Evolutionary conservation across 1,140 invertebrate species (phyloP).

Genomic region (Lasioglossum baleicum): DNA sequence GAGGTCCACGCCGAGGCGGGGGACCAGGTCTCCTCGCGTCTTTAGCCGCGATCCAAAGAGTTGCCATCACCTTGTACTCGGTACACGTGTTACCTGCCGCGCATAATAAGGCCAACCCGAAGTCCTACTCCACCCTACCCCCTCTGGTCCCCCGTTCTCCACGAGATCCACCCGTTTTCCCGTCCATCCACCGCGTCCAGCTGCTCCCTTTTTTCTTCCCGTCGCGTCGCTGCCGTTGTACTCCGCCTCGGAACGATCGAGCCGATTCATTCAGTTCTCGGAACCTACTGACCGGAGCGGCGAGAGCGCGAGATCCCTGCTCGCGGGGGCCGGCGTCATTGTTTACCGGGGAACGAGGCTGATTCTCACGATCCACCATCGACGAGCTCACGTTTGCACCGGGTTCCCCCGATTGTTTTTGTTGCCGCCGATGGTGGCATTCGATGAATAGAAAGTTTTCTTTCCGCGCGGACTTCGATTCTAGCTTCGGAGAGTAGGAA

Average conservation of each 20-base stretch:
- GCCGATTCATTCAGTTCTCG: conserved; percentile 52
- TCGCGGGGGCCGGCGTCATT: conserved; percentile 6
- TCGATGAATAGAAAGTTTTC: conserved; percentile 6
- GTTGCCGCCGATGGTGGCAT: too few species aligned
- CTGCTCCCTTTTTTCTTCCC: not conserved
- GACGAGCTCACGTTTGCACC: not conserved
- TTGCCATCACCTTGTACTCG: conserved; percentile 51
- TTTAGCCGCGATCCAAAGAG: conserved; percentile 41
- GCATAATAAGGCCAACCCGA: conserved; percentile 55
- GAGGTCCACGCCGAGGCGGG: too few species aligned
- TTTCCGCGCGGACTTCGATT: not conserved
- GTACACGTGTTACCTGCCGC: conserved; percentile 61
- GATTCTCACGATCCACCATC: conserved; percentile 19
- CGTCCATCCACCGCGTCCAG: not conserved
- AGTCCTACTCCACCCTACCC: conserved; percentile 8
- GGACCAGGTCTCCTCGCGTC: conserved; percentile 4
- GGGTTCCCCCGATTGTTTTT: not conserved
- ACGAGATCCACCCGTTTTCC: not conserved
- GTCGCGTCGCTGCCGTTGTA: too few species aligned
- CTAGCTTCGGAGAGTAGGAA: not conserved
- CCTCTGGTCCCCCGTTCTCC: not conserved
- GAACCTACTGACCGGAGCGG: conserved; percentile 14
- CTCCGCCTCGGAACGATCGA: conserved; percentile 11
- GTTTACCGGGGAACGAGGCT: conserved; percentile 8
- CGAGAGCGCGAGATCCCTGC: not conserved